Conservation (phyloP, 37 sponge, comb jelly and placozoan species). For the Amphimedon queenslandica region DNA sequence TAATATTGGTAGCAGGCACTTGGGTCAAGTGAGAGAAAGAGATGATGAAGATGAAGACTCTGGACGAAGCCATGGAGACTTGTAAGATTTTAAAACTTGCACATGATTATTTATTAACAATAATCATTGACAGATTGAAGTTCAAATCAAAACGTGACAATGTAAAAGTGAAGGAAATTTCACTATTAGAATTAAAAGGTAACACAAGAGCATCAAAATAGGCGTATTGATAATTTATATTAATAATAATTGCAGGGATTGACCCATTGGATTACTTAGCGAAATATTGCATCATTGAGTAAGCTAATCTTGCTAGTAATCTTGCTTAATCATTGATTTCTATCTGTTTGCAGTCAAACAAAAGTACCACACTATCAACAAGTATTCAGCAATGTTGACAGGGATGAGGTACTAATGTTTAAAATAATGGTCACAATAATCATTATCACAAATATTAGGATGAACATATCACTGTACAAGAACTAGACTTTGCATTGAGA, state of each 20-base stretch:
- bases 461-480: constrained; percentile 69
- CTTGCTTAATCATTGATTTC: not conserved
- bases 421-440: not conserved
- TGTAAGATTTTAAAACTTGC: too few species aligned
- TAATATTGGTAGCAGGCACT: too few species aligned
- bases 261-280: constrained; percentile 90
- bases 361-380: constrained; percentile 25
- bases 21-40: too few species aligned
- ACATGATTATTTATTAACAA: too few species aligned
- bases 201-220: not conserved
- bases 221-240: not conserved
- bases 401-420: constrained; percentile 50
- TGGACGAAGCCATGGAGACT: too few species aligned
- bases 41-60: too few species aligned
- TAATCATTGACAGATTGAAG: not conserved
- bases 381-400: constrained; percentile 70
- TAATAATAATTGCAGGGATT: constrained; percentile 25
- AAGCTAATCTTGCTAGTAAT: constrained; percentile 23
- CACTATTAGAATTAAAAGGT: constrained; percentile 64
- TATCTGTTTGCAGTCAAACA: constrained; percentile 11
- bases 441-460: constrained; percentile 31
- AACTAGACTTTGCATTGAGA: constrained; percentile 88
- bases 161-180: constrained; percentile 60
- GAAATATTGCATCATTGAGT: constrained; percentile 87
- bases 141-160: constrained; percentile 30